Percentiles rank a stretch among this genome's conserved stretches.
These are phyloP conservation scores for Galerucella pusilla DNA, from an alignment of 2,888 invertebrate genomes.

Conservation along the genomic window DNA sequence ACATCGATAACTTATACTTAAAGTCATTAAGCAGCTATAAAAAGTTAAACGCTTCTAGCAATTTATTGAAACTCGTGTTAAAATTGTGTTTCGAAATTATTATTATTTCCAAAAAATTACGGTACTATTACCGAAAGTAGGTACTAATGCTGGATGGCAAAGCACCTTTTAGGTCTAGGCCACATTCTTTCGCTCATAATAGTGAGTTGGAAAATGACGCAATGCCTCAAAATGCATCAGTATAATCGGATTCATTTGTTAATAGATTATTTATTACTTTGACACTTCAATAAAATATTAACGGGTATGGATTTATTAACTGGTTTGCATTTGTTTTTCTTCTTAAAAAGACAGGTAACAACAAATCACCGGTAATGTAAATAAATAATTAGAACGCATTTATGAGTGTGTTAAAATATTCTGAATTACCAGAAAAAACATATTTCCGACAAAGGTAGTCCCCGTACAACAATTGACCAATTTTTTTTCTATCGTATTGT, in stretches of 20 bases:
- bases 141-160: neutral
- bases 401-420: too few relatives aligned
- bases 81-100: constrained; percentile 2
- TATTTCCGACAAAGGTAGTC: too few relatives aligned
- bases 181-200: neutral
- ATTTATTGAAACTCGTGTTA: neutral
- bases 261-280: neutral
- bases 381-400: too few relatives aligned
- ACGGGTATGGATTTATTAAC: neutral
- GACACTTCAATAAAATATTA: neutral
- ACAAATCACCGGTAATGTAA: too few relatives aligned
- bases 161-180: constrained; percentile 2
- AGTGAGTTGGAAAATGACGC: neutral
- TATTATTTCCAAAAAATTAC: neutral
- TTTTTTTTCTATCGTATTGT: too few relatives aligned
- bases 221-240: neutral
- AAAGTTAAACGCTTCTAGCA: neutral
- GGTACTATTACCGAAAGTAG: constrained; percentile 8
- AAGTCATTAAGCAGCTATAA: neutral
- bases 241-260: neutral
- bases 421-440: too few relatives aligned
- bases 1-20: constrained; percentile 2
- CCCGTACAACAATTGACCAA: too few relatives aligned
- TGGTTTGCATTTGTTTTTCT: too few relatives aligned
- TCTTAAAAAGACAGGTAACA: too few relatives aligned